These are phyloP conservation scores for Pelodytes ibericus DNA, from an alignment of 2,797 vertebrate species.

Conservation along the genomic window DNA sequence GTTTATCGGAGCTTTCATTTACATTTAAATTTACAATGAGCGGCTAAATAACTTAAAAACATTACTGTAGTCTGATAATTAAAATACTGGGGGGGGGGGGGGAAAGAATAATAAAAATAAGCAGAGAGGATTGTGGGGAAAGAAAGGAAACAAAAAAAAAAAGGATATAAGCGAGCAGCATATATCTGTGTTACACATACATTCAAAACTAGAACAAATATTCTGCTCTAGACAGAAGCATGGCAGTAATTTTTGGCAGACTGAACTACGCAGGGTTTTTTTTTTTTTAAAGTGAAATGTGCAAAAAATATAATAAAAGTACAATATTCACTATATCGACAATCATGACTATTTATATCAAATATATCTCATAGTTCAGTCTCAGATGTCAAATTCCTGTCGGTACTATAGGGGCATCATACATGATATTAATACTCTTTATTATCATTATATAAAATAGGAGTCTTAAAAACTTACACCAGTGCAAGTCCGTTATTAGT, in stretches of 20 bases:
- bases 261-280: conserved; percentile 62
- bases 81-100: conserved; percentile 62
- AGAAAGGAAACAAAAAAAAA: conserved; percentile 47
- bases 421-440: conserved; percentile 34
- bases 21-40: conserved; percentile 94
- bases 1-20: conserved; percentile 95
- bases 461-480: conserved; percentile 65
- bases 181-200: conserved; percentile 60
- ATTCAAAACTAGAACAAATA: conserved; percentile 55
- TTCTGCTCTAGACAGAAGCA: conserved; percentile 55
- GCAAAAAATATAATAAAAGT: conserved; percentile 74
- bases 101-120: conserved; percentile 55
- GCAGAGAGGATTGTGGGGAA: too few species aligned
- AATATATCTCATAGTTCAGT: conserved; percentile 62
- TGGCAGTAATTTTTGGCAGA: conserved; percentile 60
- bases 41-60: conserved; percentile 92
- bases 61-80: conserved; percentile 71
- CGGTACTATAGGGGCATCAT: background rate
- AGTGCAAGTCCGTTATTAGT: conserved; percentile 74
- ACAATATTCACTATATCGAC: conserved; percentile 70
- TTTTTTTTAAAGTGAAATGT: conserved; percentile 75
- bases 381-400: conserved; percentile 43
- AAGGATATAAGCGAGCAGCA: conserved; percentile 60
- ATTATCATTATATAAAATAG: conserved; percentile 65
- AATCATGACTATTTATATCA: conserved; percentile 66